A percentile compares a stretch with the other conserved stretches of the same genome.
Evolutionary conservation across 64 coral and sea anemone species (phyloP).

Genomic region (Platygyra sinensis): DNA sequence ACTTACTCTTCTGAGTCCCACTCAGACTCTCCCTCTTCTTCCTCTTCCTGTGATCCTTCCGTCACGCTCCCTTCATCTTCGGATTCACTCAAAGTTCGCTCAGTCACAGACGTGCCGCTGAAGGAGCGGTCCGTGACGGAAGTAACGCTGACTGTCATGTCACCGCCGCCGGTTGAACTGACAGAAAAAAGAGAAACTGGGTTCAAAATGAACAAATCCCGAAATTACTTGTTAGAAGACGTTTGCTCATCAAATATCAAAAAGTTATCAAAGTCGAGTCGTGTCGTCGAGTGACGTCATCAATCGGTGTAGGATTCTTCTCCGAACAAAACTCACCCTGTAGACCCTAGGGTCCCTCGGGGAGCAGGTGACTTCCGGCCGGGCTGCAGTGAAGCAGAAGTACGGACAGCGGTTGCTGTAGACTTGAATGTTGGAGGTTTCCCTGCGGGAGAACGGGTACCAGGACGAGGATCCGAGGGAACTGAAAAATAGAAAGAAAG

Average conservation of each 20-base stretch:
- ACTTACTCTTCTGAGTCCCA: conserved; percentile 61
- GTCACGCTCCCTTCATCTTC: conserved; percentile 34
- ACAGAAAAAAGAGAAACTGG: not conserved
- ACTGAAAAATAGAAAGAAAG: not conserved
- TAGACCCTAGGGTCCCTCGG: conserved; percentile 27
- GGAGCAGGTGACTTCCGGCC: conserved; percentile 36
- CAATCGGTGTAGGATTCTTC: not conserved
- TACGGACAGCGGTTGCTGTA: conserved; percentile 52
- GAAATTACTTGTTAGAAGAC: not conserved
- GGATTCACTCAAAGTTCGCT: conserved; percentile 62
- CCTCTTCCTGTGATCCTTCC: conserved; percentile 49
- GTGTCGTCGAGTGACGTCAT: not conserved
- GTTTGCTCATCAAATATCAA: not conserved
- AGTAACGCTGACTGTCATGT: conserved; percentile 41
- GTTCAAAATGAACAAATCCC: not conserved
- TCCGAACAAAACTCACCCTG: conserved; percentile 28
- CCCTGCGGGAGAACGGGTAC: not conserved
- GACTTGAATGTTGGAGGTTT: conserved; percentile 54
- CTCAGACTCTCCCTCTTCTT: conserved; percentile 32
- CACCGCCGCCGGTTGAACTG: conserved; percentile 33
- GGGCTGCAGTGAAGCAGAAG: conserved; percentile 47
- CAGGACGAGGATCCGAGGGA: not conserved
- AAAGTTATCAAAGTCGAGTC: not conserved
- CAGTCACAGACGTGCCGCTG: conserved; percentile 66
- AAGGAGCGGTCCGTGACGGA: conserved; percentile 52